These are phyloP conservation scores for Trypoxylon attenuatum DNA, from an alignment of 2,888 invertebrate species.

Conservation along the genomic window DNA sequence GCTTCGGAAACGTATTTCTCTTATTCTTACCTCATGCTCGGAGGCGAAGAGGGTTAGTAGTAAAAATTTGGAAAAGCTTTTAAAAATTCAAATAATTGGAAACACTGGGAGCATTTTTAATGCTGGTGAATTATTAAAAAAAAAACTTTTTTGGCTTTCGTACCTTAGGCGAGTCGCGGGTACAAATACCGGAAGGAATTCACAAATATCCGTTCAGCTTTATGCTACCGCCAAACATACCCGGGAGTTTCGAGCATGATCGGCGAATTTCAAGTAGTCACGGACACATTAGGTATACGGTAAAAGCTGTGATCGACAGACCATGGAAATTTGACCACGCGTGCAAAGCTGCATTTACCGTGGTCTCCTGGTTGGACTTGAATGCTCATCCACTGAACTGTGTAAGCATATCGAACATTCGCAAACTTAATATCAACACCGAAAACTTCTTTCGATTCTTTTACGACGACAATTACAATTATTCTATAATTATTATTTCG, in stretches of 20 bases:
- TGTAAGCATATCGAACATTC: too few relatives aligned
- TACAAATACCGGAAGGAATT: conserved; percentile 79
- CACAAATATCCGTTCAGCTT: conserved; percentile 86
- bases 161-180: not conserved
- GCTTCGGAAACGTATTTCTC: conserved; percentile 25
- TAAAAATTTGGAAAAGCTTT: not conserved
- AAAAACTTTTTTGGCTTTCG: too few relatives aligned
- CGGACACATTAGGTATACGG: conserved; percentile 86
- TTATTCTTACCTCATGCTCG: conserved; percentile 6
- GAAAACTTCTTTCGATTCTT: too few relatives aligned
- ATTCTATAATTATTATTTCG: too few relatives aligned
- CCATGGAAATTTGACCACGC: conserved; percentile 89
- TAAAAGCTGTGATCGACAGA: conserved; percentile 85
- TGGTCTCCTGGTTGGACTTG: conserved; percentile 25
- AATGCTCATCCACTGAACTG: conserved; percentile 23
- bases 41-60: conserved; percentile 7
- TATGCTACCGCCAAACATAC: conserved; percentile 82
- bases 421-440: too few relatives aligned
- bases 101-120: too few relatives aligned
- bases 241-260: conserved; percentile 84
- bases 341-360: conserved; percentile 78
- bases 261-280: too few relatives aligned
- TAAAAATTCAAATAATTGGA: not conserved
- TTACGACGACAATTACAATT: too few relatives aligned
- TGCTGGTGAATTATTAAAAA: too few relatives aligned